Evolutionary conservation across 2,888 invertebrate genomes (phyloP).

Genomic region (Scaeva pyrastri): DNA sequence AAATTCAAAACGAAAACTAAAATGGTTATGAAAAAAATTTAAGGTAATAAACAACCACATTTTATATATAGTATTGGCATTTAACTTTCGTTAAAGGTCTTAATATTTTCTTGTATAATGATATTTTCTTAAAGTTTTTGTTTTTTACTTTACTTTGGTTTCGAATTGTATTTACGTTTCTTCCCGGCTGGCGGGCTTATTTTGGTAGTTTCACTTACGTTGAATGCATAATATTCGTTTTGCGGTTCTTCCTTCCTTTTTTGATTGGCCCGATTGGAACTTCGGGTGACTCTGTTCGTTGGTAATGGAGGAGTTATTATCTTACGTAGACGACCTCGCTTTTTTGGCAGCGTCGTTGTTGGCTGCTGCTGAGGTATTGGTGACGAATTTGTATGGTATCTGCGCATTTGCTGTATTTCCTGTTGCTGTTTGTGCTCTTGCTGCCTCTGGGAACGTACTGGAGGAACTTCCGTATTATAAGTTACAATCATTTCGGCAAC

Average conservation of each 20-base stretch:
- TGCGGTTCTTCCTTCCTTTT: slow-evolving; percentile 42
- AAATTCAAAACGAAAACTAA: slow-evolving; percentile 9
- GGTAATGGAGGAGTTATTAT: slow-evolving; percentile 15
- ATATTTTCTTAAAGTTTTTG: slow-evolving; percentile 7
- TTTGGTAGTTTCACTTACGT: slow-evolving; percentile 57
- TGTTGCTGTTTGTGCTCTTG: slow-evolving; percentile 9
- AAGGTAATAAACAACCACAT: not conserved
- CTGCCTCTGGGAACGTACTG: slow-evolving; percentile 1
- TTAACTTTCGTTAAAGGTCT: not conserved
- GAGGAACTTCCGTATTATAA: slow-evolving; percentile 25
- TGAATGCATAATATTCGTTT: slow-evolving; percentile 13
- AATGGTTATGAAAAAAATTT: not conserved
- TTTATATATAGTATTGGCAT: slow-evolving; percentile 5
- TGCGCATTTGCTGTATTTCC: not conserved
- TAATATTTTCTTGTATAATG: slow-evolving; percentile 8
- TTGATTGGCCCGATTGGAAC: slow-evolving; percentile 53
- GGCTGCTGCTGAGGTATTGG: not conserved
- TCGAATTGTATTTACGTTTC: slow-evolving; percentile 52
- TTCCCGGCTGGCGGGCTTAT: slow-evolving; percentile 34
- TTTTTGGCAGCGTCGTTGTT: slow-evolving; percentile 4
- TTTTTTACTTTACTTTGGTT: slow-evolving; percentile 37
- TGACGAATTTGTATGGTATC: slow-evolving; percentile 4
- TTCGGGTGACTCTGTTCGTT: slow-evolving; percentile 62
- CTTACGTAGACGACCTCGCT: slow-evolving; percentile 58
- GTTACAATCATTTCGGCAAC: slow-evolving; percentile 47